Evolutionary conservation across 1,140 invertebrate genomes (phyloP), one percentile per base, ranked within the genome.

Genomic region (Eurosta solidaginis): DNA sequence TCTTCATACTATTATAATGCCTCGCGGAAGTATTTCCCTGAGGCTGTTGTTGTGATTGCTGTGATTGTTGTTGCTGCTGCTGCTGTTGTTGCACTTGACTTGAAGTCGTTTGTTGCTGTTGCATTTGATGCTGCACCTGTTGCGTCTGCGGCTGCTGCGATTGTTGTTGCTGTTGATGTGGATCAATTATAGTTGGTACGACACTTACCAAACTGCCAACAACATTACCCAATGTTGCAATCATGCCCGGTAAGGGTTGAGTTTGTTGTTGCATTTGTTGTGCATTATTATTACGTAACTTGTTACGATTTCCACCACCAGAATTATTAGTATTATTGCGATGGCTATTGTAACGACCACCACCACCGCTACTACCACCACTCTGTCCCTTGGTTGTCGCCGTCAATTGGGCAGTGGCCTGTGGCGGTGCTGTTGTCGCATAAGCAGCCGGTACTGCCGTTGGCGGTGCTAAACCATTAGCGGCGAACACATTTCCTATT

Each of bases 391-490:
- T 86, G 29, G 82, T 81, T n/a, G 44, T 59, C 47, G 81, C 79
- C 33, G 81, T 83, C 79, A 82, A 82, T 79, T 85, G 84, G 44
- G 83, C 80, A 36, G 82, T 83, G 76, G 83, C 80, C 79, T 85
- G 83, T 75, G 81, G 83, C 22, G 83, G 83, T 52, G 85, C 82
- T 20, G 82, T 83, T 52, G 86, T 85, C 80, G 87, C 87, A 77
- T 89, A 89, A 80, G 89, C 85, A 87, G 89, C 81, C 88, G 91
- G 85, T 91, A 94, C 76, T 33, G 83, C 79, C 91, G 88, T 88
- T 83, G 93, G 93, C 42, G 93, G 93, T 36, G 93, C 90, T 74
- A 95, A 88, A 50, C 93, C 93, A 88, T 95, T 95, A 81, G 93
- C 90, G 76, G 93, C 90, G 86, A 94, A 94, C 63, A 95, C 91